Conservation (phyloP, 2,113 vertebrate genomes). For the Xyliphius kryptos region DNA sequence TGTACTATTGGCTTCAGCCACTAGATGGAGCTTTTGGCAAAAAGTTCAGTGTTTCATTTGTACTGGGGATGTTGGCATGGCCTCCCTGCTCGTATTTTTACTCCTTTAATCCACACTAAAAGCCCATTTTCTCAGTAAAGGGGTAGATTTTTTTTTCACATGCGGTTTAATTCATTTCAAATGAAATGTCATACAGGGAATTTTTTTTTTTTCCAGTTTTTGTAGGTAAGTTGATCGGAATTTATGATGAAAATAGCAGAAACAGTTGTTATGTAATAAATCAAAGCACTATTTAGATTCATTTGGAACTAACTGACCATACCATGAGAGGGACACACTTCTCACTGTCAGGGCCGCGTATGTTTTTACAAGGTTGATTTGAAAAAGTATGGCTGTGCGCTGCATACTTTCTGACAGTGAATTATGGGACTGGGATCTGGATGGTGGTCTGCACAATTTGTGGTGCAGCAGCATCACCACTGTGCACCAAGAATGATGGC, state of each 20-base stretch:
- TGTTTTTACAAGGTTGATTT: conserved; percentile 55
- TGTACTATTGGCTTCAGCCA: conserved; percentile 30
- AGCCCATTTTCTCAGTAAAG: not conserved
- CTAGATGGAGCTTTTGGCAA: conserved; percentile 60
- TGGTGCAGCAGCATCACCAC: conserved; percentile 63
- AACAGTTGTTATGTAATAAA: conserved; percentile 3
- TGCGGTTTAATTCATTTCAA: not conserved
- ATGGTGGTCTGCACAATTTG: conserved; percentile 72
- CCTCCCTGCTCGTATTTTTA: not conserved
- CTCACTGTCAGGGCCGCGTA: conserved; percentile 48
- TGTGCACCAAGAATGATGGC: conserved; percentile 65
- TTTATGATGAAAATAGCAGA: conserved; percentile 1
- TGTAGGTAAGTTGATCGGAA: not conserved
- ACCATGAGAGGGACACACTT: conserved; percentile 52
- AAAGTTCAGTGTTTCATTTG: conserved; percentile 40
- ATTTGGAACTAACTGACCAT: conserved; percentile 50
- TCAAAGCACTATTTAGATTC: conserved; percentile 39
- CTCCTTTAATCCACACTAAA: not conserved
- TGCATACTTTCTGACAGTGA: conserved; percentile 63
- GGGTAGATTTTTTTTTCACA: not conserved
- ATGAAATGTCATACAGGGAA: not conserved
- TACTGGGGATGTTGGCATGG: not conserved
- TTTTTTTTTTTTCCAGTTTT: conserved; percentile 8
- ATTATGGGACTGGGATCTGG: conserved; percentile 70
- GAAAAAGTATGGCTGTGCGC: conserved; percentile 49